phyloP scores from a whole-genome alignment of 2,113 vertebrate genomes.

The Ciconia stormi region DNA sequence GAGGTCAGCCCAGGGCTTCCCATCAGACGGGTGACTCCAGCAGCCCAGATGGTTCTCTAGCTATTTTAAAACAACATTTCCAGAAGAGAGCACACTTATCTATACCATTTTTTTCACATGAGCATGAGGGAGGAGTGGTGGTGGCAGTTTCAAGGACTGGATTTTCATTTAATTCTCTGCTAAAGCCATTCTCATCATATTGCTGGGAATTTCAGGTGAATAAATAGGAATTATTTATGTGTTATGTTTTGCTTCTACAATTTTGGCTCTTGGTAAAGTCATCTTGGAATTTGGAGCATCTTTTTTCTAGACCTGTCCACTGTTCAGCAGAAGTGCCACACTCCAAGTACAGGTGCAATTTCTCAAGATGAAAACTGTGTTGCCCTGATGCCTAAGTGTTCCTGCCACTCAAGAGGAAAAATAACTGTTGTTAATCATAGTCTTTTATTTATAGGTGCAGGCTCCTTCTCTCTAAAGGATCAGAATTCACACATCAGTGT shows the following conservation, averaged over 20 bases:
- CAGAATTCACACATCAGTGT: not conserved
- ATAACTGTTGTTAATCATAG: not conserved
- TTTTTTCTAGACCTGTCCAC: not conserved
- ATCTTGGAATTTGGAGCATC: not conserved
- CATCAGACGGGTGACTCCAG: not conserved
- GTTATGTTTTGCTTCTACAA: not conserved
- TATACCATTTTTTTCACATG: not conserved
- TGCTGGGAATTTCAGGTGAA: not conserved
- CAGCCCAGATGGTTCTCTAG: not conserved
- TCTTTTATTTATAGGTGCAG: not conserved
- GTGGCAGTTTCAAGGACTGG: not conserved
- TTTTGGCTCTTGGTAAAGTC: not conserved
- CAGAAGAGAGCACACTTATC: not conserved
- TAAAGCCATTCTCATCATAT: not conserved
- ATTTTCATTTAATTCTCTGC: not conserved
- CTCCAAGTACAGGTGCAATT: not conserved
- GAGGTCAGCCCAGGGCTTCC: not conserved
- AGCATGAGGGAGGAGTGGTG: not conserved
- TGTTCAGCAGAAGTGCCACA: not conserved
- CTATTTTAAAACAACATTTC: not conserved
- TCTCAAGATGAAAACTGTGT: not conserved
- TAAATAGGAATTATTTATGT: not conserved
- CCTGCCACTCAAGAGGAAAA: not conserved
- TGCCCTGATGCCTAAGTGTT: not conserved
- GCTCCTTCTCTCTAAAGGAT: not conserved